Conservation (phyloP, 2,113 vertebrate species). For the Dinomys branickii region DNA sequence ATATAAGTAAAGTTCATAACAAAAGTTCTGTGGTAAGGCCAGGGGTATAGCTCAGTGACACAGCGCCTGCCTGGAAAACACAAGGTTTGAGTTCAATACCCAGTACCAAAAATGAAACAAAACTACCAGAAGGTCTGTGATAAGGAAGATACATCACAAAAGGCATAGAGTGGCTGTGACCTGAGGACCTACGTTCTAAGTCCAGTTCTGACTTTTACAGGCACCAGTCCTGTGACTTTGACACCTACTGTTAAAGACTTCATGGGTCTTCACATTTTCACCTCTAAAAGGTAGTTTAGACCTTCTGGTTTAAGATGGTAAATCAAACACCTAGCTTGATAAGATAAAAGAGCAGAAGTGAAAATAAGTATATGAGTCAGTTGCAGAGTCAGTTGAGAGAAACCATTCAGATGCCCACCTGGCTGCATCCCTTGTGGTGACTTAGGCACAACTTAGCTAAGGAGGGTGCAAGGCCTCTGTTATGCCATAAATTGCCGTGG, state of each 20-base stretch:
- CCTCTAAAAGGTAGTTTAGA: conserved; percentile 21
- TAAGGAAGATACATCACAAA: neutral
- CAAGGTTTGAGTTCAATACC: too few species aligned
- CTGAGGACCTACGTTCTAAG: neutral
- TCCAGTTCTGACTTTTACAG: neutral
- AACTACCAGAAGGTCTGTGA: too few species aligned
- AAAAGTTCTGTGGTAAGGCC: neutral
- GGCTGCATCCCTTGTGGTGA: too few species aligned
- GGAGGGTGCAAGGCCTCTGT: too few species aligned
- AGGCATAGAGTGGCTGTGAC: neutral
- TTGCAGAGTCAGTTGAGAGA: neutral
- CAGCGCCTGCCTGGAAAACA: too few species aligned
- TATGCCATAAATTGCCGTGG: too few species aligned
- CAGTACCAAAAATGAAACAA: too few species aligned
- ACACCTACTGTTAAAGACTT: neutral
- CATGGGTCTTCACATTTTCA: neutral
- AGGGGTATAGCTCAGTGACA: too few species aligned
- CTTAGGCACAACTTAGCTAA: too few species aligned
- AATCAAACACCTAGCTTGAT: neutral
- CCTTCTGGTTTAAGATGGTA: neutral
- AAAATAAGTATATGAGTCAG: neutral
- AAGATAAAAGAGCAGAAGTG: neutral
- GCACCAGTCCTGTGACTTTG: neutral
- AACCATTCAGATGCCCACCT: neutral
- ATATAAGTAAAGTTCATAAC: neutral